These are phyloP conservation scores for Eueremaeus valkanovi DNA, from an alignment of 2,888 invertebrate genomes.

Conservation along the genomic window DNA sequence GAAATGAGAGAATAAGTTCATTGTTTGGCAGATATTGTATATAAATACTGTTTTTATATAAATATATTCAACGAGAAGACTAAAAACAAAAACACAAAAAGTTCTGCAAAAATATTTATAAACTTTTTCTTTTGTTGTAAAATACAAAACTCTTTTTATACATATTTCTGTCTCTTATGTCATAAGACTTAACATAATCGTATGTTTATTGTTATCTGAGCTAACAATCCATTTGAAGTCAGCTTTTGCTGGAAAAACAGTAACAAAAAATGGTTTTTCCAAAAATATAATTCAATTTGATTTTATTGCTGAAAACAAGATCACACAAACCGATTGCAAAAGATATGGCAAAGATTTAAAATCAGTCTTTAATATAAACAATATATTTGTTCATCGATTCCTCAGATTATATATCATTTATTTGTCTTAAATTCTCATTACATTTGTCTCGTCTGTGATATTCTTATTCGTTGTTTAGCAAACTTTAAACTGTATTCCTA, in stretches of 20 bases:
- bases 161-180: neutral
- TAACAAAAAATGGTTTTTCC: neutral
- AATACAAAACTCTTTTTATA: neutral
- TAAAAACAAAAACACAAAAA: neutral
- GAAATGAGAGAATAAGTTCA: slow-evolving; percentile 17
- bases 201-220: neutral
- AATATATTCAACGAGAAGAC: neutral
- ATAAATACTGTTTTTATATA: slow-evolving; percentile 1
- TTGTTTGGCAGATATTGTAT: slow-evolving; percentile 19
- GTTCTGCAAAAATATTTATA: neutral
- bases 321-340: neutral
- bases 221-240: neutral
- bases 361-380: neutral
- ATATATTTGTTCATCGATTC: neutral
- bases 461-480: too few relatives aligned
- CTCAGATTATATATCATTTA: neutral
- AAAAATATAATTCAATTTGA: slow-evolving; percentile 6
- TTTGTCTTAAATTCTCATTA: neutral
- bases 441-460: too few relatives aligned
- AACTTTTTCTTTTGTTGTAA: neutral
- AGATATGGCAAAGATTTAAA: neutral
- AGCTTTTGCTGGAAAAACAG: neutral
- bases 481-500: too few relatives aligned
- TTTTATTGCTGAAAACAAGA: neutral
- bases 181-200: slow-evolving; percentile 5